Percentiles rank a stretch among this genome's conserved stretches.
These are phyloP conservation scores for Lacanobia oleracea DNA, from an alignment of 2,888 invertebrate species.

Conservation along the genomic window DNA sequence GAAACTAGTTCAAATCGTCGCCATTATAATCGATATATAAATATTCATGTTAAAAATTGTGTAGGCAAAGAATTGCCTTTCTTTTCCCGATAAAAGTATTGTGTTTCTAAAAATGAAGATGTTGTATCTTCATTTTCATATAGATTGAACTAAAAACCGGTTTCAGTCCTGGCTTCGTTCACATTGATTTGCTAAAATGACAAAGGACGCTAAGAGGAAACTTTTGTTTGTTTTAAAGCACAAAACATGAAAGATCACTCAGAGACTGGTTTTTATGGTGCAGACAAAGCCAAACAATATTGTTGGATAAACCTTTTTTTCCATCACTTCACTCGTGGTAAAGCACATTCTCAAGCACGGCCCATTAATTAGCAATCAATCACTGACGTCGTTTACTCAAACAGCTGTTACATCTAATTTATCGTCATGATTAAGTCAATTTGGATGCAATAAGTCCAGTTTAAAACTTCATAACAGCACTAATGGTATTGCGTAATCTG, in stretches of 20 bases:
- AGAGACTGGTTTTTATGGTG: not conserved
- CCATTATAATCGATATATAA: conserved; percentile 55
- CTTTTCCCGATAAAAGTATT: not conserved
- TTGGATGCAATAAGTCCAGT: conserved; percentile 32
- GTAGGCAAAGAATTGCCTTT: not conserved
- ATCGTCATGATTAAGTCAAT: conserved; percentile 27
- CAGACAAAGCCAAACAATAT: not conserved
- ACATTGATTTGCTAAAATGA: conserved; percentile 20
- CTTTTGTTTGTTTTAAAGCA: conserved; percentile 10
- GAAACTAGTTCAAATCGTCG: conserved; percentile 63
- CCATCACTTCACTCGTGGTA: too few species aligned
- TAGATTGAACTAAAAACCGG: not conserved
- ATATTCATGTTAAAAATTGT: conserved; percentile 60
- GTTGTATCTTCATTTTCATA: too few species aligned
- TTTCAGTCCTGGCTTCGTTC: not conserved
- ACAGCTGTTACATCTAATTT: conserved; percentile 28
- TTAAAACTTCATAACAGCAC: conserved; percentile 25
- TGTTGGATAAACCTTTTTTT: not conserved
- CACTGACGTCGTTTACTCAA: conserved; percentile 8
- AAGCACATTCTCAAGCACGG: not conserved
- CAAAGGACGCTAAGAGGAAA: not conserved
- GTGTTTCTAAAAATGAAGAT: not conserved
- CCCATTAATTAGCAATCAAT: conserved; percentile 21
- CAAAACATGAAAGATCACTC: conserved; percentile 24
- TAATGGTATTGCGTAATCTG: conserved; percentile 48